Evolutionary conservation across 2,888 invertebrate species (phyloP).

Genomic region (Herminia tarsipennalis): DNA sequence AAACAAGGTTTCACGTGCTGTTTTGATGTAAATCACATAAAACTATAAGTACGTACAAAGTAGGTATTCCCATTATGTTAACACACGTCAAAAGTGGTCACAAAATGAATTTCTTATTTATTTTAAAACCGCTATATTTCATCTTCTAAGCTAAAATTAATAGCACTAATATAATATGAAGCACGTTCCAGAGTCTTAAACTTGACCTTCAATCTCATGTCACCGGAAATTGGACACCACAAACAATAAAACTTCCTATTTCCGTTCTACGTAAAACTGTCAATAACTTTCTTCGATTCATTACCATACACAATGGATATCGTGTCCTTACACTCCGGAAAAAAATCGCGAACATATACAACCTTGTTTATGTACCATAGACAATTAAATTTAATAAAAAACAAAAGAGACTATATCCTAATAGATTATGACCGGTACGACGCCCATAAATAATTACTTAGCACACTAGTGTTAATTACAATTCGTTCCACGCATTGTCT

Average conservation of each 20-base stretch:
- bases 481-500: conserved; percentile 72
- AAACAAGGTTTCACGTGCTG: too few relatives aligned
- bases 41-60: too few relatives aligned
- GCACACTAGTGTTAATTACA: conserved; percentile 50
- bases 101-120: too few relatives aligned
- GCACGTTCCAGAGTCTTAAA: conserved; percentile 38
- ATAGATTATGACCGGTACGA: conserved; percentile 37
- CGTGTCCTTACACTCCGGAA: conserved; percentile 48
- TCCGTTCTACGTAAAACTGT: conserved; percentile 63
- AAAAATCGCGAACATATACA: conserved; percentile 11
- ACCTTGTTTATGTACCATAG: conserved; percentile 29
- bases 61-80: too few relatives aligned
- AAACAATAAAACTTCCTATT: conserved; percentile 67
- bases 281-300: conserved; percentile 67
- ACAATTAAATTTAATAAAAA: conserved; percentile 37
- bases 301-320: conserved; percentile 34
- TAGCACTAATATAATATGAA: too few relatives aligned
- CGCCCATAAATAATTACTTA: conserved; percentile 38
- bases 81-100: too few relatives aligned
- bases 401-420: conserved; percentile 39
- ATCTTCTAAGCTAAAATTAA: background rate
- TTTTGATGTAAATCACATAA: too few relatives aligned
- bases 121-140: too few relatives aligned
- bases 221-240: conserved; percentile 59
- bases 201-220: conserved; percentile 65